Base-by-base conservation (phyloP, 2,113 vertebrate species). In the Hepsetus odoe region DNA sequence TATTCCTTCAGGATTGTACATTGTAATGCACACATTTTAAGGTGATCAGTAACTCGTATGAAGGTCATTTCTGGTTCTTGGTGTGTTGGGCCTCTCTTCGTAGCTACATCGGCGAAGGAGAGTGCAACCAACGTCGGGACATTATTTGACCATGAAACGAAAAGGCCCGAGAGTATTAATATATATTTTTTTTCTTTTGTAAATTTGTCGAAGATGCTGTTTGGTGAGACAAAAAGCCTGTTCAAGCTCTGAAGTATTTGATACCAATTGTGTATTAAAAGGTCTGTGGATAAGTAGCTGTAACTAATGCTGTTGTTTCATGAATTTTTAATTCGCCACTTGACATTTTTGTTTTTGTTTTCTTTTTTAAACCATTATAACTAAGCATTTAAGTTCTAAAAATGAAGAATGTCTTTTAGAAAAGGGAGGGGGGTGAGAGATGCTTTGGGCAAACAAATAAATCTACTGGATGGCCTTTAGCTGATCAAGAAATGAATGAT, bases 201-300 rank as follows among this genome's bases (percentile, higher is more conserved):
- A 82, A 67, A 76, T 51, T n/a, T 77, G 77, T 76, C 69, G 20
- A 28, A 62, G 49, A 80, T 62, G 70, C 76, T 76, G 58, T 79
- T 64, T 56, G 22, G 68, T 22, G 28, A 59, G 26, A 42, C 72
- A 79, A 79, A 79, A 64, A 49, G 61, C 61, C 80, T 38, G 76
- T 66, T 74, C 16, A 74, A 44, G 55, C 35, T 77, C 51, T 56
- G 68, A 84, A 85, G 86, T 84, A 69, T 88, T 87, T 88, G 90
- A 88, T 88, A 87, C 87, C 71, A 85, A 76, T 70, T 3, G 22
- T 53, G 85, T 88, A 80, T 82, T 89, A 33, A 79, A 78, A 67
- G 75, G 74, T 56, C 53, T 56, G 66, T 78, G 20, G 35, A 51
- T 69, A 74, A 58, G 76, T 80, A 40, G 77, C 53, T 77, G 80